These are phyloP conservation scores for Mormyrus hasselquistii DNA, from an alignment of 2,797 vertebrate species.

Conservation along the genomic window DNA sequence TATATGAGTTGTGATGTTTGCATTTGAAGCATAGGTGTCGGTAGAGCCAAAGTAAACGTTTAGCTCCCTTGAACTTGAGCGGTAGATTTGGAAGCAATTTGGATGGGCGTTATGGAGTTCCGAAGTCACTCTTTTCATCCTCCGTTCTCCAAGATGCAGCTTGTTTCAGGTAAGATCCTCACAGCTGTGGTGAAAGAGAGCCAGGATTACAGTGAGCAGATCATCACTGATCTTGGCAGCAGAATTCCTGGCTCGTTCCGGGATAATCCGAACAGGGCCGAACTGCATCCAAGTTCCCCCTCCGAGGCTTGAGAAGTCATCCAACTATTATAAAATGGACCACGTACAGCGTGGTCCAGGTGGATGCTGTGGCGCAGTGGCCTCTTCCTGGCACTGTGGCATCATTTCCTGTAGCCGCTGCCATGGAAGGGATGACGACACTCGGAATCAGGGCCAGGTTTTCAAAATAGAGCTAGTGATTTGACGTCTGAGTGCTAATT, in stretches of 20 bases:
- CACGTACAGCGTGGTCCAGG: background rate
- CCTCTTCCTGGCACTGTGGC: background rate
- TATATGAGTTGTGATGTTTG: background rate
- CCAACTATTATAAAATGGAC: background rate
- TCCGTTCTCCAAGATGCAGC: conserved; percentile 37
- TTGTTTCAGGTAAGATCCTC: conserved; percentile 22
- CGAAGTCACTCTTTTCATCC: background rate
- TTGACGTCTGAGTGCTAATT: background rate
- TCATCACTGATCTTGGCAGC: background rate
- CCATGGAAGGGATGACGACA: background rate
- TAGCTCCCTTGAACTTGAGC: background rate
- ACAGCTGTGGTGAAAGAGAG: background rate
- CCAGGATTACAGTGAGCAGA: background rate
- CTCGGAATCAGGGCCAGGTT: background rate
- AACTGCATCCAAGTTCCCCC: background rate
- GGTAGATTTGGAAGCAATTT: background rate
- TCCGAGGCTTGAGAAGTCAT: background rate
- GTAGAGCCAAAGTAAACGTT: background rate
- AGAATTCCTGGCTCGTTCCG: background rate
- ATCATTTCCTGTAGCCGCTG: background rate
- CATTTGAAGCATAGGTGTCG: background rate
- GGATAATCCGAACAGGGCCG: background rate
- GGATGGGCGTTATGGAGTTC: background rate
- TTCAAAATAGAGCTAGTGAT: background rate
- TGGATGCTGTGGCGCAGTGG: background rate